Base-by-base conservation (phyloP, 2,888 invertebrate species). In the Hirtodrosophila cameraria region DNA sequence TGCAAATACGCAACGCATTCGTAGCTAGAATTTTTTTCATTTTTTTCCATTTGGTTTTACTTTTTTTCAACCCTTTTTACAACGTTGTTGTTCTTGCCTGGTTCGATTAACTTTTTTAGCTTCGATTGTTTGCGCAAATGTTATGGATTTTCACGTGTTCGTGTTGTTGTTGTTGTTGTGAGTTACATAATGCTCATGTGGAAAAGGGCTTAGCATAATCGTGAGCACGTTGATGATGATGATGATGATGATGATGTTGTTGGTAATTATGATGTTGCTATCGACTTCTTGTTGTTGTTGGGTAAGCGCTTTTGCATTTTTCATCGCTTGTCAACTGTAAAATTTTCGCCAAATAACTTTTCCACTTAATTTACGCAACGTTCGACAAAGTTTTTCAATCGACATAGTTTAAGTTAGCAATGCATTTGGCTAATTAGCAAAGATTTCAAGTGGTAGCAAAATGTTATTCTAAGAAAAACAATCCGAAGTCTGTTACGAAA, bases 351-450 rank as follows among this genome's bases (percentile, higher is more conserved):
- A 59, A 59, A 63, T 55, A 67, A 65, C 52, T 69, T 77, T 66
- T 38, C 52, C 60, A 60, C 76, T 70, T 75, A 57, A 73, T 70
- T 70, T 73, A 57, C 52, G 69, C 49, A 60, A 45, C 23, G 35
- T 35, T 38, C 25, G 20, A 25, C 15, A 54, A 82, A 82, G 59
- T 79, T 79, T 75, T 63, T 23, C 67, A 63, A 79, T 65, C 55
- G 59, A 55, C 41, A 58, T 50, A 45, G 38, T 48, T 49, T 30
- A 38, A 35, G 33, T 63, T 49, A 53, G 63, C 59, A 63, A 55
- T 43, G 55, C 70, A 75, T 79, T 79, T 70, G 25, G 38, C 79
- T 82, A 79, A 79, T 79, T 79, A 79, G 82, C 66, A 27, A 18
- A 55, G 18, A 48, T 16, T 60, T 36, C 11, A 33, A 39, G 18